phyloP scores from a whole-genome alignment of 2,888 invertebrate genomes.

The Epirrita christyi region DNA sequence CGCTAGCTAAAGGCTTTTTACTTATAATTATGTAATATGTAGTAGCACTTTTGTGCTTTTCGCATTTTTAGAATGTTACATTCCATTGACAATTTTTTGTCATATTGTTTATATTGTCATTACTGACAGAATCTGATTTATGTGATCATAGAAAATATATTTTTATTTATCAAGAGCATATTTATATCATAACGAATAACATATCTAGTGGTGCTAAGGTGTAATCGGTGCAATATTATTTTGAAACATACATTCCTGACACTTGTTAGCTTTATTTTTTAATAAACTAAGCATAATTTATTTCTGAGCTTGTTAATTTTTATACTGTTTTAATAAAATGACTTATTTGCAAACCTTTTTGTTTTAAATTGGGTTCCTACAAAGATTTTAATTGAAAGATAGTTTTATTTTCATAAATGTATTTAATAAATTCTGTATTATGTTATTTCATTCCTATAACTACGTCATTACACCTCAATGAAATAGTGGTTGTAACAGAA shows the following conservation, averaged over 20 bases:
- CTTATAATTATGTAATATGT: background rate
- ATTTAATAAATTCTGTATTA: conserved; percentile 25
- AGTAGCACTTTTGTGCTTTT: conserved; percentile 31
- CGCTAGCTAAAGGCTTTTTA: conserved; percentile 11
- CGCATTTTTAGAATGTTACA: conserved; percentile 18
- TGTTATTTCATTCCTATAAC: background rate
- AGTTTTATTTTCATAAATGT: conserved; percentile 16
- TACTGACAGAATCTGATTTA: conserved; percentile 40
- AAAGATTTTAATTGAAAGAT: background rate
- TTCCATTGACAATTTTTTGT: conserved; percentile 30
- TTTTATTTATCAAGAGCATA: conserved; percentile 6
- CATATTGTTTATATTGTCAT: conserved; percentile 40
- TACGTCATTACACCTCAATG: background rate
- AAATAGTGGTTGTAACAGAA: background rate
- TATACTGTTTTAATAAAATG: conserved; percentile 41
- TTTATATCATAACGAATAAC: conserved; percentile 24
- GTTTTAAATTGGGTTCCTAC: conserved; percentile 5
- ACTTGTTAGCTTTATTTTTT: conserved; percentile 23
- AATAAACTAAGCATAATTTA: conserved; percentile 24
- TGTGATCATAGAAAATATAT: conserved; percentile 40
- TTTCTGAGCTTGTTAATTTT: conserved; percentile 40
- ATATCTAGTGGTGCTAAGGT: conserved; percentile 44
- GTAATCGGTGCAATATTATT: conserved; percentile 32
- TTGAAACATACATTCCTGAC: conserved; percentile 33
- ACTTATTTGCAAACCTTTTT: conserved; percentile 10